Evolutionary conservation across 2,888 invertebrate genomes (phyloP).

Genomic region (Mythimna loreyi): DNA sequence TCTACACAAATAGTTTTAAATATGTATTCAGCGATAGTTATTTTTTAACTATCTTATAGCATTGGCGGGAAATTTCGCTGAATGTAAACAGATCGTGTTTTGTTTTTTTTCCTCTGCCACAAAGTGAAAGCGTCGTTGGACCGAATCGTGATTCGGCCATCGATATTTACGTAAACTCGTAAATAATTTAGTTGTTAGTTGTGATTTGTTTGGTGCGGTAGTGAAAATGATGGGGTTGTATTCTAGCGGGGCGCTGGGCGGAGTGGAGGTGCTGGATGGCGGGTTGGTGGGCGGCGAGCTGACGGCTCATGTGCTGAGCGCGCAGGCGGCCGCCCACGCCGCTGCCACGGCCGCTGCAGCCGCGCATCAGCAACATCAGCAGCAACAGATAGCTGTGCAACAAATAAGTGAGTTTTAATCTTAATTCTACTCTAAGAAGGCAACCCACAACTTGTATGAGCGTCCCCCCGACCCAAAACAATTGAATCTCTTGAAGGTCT

Average conservation of each 20-base stretch:
- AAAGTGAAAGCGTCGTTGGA: constrained; percentile 67
- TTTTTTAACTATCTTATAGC: constrained; percentile 7
- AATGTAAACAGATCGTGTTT: constrained; percentile 69
- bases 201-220: constrained; percentile 69
- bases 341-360: constrained; percentile 85
- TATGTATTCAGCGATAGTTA: constrained; percentile 11
- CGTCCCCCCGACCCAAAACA: constrained; percentile 24
- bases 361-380: constrained; percentile 81
- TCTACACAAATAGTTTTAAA: constrained; percentile 10
- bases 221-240: constrained; percentile 88
- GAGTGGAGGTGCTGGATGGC: constrained; percentile 86
- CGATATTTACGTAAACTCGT: constrained; percentile 58
- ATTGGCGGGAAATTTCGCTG: constrained; percentile 69
- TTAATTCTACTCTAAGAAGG: not conserved
- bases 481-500: constrained; percentile 8
- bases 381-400: constrained; percentile 85
- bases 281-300: constrained; percentile 85
- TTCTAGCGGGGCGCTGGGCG: constrained; percentile 91
- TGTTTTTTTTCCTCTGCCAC: constrained; percentile 63
- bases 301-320: constrained; percentile 85
- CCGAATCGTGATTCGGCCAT: constrained; percentile 62
- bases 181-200: constrained; percentile 55
- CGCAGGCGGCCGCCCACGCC: constrained; percentile 89
- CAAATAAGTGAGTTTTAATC: constrained; percentile 81
- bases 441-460: not conserved